A percentile compares a stretch with the other conserved stretches of the same genome.
These are phyloP conservation scores for Drosophila orena DNA, from an alignment of 1,140 invertebrate species.

Conservation along the genomic window DNA sequence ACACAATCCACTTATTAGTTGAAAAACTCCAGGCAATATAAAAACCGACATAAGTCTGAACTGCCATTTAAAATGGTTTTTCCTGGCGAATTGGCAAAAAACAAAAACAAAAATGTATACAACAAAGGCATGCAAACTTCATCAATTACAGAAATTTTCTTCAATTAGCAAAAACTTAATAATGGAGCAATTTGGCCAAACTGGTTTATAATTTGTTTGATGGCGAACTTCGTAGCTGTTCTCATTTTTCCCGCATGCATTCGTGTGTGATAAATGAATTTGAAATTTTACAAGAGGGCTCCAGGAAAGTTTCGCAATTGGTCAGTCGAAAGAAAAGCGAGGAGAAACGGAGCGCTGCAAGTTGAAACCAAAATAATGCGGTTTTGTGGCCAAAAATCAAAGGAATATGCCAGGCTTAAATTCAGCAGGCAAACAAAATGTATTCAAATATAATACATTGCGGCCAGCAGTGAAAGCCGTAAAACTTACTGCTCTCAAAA, in stretches of 20 bases:
- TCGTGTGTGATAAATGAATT: slow-evolving; percentile 58
- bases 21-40: background rate
- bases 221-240: slow-evolving; percentile 20
- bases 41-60: background rate
- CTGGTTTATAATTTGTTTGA: slow-evolving; percentile 52
- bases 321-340: slow-evolving; percentile 33
- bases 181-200: slow-evolving; percentile 43
- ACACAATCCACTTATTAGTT: background rate
- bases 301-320: slow-evolving; percentile 46
- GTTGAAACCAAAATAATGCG: slow-evolving; percentile 72
- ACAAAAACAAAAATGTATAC: too few relatives aligned
- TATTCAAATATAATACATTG: slow-evolving; percentile 69
- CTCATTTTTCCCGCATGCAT: slow-evolving; percentile 31
- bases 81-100: background rate
- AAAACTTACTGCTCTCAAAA: slow-evolving; percentile 49
- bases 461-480: slow-evolving; percentile 44
- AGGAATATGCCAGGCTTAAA: slow-evolving; percentile 48
- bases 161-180: slow-evolving; percentile 64
- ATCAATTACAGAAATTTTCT: slow-evolving; percentile 48
- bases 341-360: slow-evolving; percentile 9
- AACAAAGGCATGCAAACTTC: slow-evolving; percentile 29
- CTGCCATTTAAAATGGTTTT: background rate
- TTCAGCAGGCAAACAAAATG: slow-evolving; percentile 52
- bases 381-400: slow-evolving; percentile 69
- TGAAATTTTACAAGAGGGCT: slow-evolving; percentile 40